Percentiles rank a stretch among this genome's conserved stretches.
Conservation (phyloP, 2,888 invertebrate species). For the Aleiodes leptofemur region DNA sequence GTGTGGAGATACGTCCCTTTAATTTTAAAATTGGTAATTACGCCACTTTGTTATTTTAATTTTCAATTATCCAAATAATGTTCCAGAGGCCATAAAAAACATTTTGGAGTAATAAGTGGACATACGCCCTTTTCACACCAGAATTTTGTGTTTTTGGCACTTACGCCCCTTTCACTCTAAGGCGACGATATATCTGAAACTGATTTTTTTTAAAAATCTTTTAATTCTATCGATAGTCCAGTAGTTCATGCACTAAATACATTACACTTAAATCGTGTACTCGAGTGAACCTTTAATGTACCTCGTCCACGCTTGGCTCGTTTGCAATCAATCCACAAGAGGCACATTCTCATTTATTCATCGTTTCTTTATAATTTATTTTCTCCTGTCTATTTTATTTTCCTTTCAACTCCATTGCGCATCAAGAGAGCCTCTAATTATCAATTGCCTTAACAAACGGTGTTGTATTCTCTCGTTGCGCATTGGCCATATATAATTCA, state of each 20-base stretch:
- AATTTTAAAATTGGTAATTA: too few species aligned
- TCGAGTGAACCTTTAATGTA: neutral
- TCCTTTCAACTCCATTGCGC: conserved; percentile 48
- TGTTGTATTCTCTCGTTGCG: conserved; percentile 48
- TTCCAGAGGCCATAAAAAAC: too few species aligned
- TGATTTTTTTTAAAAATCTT: neutral
- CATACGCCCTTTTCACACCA: too few species aligned
- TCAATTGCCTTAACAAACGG: conserved; percentile 45
- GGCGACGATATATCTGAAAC: too few species aligned
- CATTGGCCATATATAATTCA: conserved; percentile 37
- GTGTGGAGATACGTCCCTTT: too few species aligned
- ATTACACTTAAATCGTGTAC: conserved; percentile 21
- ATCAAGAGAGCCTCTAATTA: conserved; percentile 45
- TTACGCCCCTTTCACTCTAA: too few species aligned
- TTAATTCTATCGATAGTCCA: neutral
- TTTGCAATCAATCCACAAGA: conserved; percentile 48
- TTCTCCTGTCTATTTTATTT: conserved; percentile 17
- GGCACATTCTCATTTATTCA: conserved; percentile 47
- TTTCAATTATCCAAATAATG: too few species aligned
- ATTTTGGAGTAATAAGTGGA: too few species aligned
- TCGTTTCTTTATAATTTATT: conserved; percentile 19
- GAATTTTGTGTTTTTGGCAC: too few species aligned
- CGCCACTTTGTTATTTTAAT: too few species aligned
- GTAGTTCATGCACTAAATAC: conserved; percentile 43
- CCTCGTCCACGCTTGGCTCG: conserved; percentile 49